These are phyloP conservation scores for Microctenopoma steveboyesi DNA, from an alignment of 2,797 vertebrate species.

Conservation along the genomic window DNA sequence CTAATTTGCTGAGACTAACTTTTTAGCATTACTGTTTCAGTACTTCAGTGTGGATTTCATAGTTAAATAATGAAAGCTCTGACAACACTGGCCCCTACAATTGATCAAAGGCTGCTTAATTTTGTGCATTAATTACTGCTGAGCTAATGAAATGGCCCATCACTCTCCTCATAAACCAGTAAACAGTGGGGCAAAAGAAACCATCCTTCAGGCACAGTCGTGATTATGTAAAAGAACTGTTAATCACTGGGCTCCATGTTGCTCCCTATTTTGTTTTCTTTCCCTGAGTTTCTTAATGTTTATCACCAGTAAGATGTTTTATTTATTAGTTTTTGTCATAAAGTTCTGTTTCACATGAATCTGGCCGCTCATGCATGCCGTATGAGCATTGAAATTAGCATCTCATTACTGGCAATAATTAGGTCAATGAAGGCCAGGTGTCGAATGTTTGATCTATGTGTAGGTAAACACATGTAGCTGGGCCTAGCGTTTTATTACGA, in stretches of 20 bases:
- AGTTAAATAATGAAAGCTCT: constrained; percentile 59
- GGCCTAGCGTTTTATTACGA: constrained; percentile 75
- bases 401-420: constrained; percentile 95
- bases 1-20: constrained; percentile 14
- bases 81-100: constrained; percentile 51
- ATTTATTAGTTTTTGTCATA: constrained; percentile 90
- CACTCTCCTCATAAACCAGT: constrained; percentile 77
- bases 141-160: constrained; percentile 78
- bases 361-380: constrained; percentile 88
- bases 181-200: constrained; percentile 74
- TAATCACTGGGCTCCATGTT: constrained; percentile 66
- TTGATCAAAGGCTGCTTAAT: constrained; percentile 77
- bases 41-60: constrained; percentile 37
- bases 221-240: constrained; percentile 72
- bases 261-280: constrained; percentile 67
- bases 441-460: constrained; percentile 80
- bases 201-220: constrained; percentile 71
- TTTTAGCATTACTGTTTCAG: constrained; percentile 35
- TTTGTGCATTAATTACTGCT: constrained; percentile 75
- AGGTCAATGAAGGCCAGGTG: constrained; percentile 92
- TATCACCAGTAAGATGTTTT: constrained; percentile 86
- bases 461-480: constrained; percentile 75
- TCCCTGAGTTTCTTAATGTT: constrained; percentile 79
- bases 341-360: constrained; percentile 85
- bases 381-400: constrained; percentile 92